These are phyloP conservation scores for Spongilla lacustris DNA, from an alignment of 37 sponge, comb jelly and placozoan genomes.

Conservation along the genomic window DNA sequence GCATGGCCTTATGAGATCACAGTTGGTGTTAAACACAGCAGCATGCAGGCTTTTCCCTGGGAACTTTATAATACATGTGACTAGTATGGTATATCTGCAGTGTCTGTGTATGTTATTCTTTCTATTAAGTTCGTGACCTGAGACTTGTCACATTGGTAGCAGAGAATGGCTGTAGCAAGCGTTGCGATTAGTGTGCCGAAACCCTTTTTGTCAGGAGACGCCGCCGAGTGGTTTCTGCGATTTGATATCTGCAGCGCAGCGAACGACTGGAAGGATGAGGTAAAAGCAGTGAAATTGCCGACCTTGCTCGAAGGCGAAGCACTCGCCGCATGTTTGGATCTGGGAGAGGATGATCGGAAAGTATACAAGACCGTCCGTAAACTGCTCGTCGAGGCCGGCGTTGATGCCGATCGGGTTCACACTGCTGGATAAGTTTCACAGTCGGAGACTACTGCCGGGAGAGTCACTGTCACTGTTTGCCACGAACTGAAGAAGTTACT, in stretches of 20 bases:
- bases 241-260: conserved; percentile 40
- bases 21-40: no score
- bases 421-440: conserved; percentile 48
- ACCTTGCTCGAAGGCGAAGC: conserved; percentile 52
- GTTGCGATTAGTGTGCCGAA: conserved; percentile 11
- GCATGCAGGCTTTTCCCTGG: no score
- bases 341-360: conserved; percentile 12
- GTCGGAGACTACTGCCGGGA: conserved; percentile 20
- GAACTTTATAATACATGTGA: no score
- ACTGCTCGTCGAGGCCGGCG: not conserved
- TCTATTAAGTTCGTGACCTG: no score
- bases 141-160: no score
- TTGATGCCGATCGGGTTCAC: conserved; percentile 27
- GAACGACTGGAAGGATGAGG: conserved; percentile 32
- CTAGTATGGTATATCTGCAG: no score
- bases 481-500: conserved; percentile 43
- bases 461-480: conserved; percentile 45
- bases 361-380: conserved; percentile 5
- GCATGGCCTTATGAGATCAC: no score
- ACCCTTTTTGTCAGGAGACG: conserved; percentile 5
- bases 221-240: conserved; percentile 6
- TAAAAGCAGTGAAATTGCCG: conserved; percentile 30
- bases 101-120: no score
- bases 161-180: no score
- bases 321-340: conserved; percentile 44